Evolutionary conservation across 2,113 vertebrate genomes (phyloP).

Genomic region (Lutjanus erythropterus): DNA sequence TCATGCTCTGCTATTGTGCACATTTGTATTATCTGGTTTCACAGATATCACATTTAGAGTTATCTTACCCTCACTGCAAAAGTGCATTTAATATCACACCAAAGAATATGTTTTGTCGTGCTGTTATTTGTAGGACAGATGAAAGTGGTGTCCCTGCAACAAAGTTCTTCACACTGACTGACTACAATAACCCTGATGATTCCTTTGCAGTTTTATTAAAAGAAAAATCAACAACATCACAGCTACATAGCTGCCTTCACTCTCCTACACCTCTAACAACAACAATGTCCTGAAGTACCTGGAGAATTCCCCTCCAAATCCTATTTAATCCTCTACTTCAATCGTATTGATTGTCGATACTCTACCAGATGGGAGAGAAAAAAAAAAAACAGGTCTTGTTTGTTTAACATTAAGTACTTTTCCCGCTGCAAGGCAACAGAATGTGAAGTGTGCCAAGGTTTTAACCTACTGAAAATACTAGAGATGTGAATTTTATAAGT

Average conservation of each 20-base stretch:
- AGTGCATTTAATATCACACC: slow-evolving; percentile 35
- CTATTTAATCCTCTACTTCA: slow-evolving; percentile 35
- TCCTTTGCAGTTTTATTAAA: slow-evolving; percentile 18
- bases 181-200: background rate
- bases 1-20: slow-evolving; percentile 32
- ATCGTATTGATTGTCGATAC: slow-evolving; percentile 34
- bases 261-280: background rate
- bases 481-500: background rate
- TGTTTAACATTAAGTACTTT: slow-evolving; percentile 35
- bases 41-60: slow-evolving; percentile 32
- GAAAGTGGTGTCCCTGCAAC: slow-evolving; percentile 13
- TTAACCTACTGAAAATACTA: background rate
- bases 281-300: background rate
- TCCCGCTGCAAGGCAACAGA: slow-evolving; percentile 1
- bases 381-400: background rate
- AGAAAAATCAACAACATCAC: background rate
- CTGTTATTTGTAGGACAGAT: slow-evolving; percentile 23
- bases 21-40: slow-evolving; percentile 29
- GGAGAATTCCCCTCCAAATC: slow-evolving; percentile 36
- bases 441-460: background rate
- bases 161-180: background rate
- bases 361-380: background rate
- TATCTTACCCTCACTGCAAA: background rate
- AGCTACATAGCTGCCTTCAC: background rate
- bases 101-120: slow-evolving; percentile 23